phyloP scores from a whole-genome alignment of 2,113 vertebrate species.

The Melanostigma gelatinosum region DNA sequence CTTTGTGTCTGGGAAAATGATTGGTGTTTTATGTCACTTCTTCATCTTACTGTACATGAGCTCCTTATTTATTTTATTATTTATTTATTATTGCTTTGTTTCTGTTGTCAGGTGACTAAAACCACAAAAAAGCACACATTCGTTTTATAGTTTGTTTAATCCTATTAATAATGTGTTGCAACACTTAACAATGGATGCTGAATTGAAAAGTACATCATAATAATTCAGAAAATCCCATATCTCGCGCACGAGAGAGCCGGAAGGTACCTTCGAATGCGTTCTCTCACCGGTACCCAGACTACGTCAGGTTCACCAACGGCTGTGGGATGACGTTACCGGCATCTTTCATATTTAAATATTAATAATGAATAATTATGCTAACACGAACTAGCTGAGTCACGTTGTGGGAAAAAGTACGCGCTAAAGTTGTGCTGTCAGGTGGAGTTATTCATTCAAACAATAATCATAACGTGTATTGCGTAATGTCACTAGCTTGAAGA shows the following conservation, averaged over 20 bases:
- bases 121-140: background rate
- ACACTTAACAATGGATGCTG: background rate
- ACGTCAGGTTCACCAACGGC: background rate
- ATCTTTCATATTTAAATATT: too few relatives aligned
- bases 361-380: background rate
- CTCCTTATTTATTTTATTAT: background rate
- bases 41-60: background rate
- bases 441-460: slow-evolving; percentile 54
- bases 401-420: background rate
- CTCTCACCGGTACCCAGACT: slow-evolving; percentile 4
- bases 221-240: background rate
- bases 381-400: slow-evolving; percentile 29
- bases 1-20: background rate
- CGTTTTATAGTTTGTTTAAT: background rate
- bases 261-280: background rate
- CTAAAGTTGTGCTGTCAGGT: slow-evolving; percentile 23
- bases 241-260: background rate
- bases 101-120: background rate
- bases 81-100: background rate
- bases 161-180: background rate
- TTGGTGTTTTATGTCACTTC: background rate
- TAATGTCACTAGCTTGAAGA: slow-evolving; percentile 24
- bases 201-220: background rate
- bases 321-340: background rate
- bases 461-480: too few relatives aligned